Base-by-base conservation (phyloP, 2,797 vertebrate species). In the Karalla daura region DNA sequence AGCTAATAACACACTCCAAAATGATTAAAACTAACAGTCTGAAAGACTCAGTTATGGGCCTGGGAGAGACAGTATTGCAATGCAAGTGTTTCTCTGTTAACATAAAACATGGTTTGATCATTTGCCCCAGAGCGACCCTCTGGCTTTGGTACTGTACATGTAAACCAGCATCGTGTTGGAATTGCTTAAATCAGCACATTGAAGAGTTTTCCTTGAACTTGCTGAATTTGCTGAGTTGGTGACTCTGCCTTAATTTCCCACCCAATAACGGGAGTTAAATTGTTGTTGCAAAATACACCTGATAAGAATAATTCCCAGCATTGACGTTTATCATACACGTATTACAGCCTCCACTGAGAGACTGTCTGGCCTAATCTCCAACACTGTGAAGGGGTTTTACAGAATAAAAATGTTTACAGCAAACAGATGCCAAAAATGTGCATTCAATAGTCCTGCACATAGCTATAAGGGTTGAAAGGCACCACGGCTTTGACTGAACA, bases 151-250 rank as follows among this genome's bases (percentile, higher is more conserved):
- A 37, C 58, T 21, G 40, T 56, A 81, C 74, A 85, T 72, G 69
- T 75, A 80, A 81, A 86, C 82, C 63, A 62, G 74, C 70, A 53
- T 63, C 46, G 10, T 67, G 49, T 63, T 78, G 8, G 65, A 79
- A 88, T 72, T 46, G 78, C 63, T 79, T 12, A 61, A 78, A 76
- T 88, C 84, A 88, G 85, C 89, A 86, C 74, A 36, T 88, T 81
- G 14, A 40, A 35, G 63, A 85, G 67, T 84, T 89, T 85, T 56
- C 61, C 58, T 76, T 41, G 76, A 83, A 86, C 74, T 63, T 80
- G 55, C 77, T 58, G 50, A 81, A 75, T 79, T 76, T 81, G 89
- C 90, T 81, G 87, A 76, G 56, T 59, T 53, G 18, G 76, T 74
- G 59, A 55, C 65, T 81, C 56, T 21, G 33, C 66, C 66, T 80